phyloP scores from a whole-genome alignment of 2,113 vertebrate species.

The Psittacus erithacus region DNA sequence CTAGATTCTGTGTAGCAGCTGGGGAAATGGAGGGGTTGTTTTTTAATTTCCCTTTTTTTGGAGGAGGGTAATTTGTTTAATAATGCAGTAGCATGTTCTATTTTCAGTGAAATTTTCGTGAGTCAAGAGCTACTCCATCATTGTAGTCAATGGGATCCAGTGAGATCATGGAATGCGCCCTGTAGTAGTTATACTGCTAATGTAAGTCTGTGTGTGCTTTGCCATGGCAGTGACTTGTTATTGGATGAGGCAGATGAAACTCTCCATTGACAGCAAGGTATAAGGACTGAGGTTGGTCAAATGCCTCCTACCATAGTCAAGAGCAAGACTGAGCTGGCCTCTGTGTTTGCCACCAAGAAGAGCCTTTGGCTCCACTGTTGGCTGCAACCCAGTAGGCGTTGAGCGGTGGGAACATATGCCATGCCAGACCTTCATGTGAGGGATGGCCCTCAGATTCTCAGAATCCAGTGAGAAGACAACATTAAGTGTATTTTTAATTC shows the following conservation, averaged over 20 bases:
- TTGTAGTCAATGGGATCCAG: neutral
- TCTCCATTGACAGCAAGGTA: too few relatives aligned
- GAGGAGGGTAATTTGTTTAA: neutral
- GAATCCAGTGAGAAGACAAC: neutral
- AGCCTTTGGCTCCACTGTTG: too few relatives aligned
- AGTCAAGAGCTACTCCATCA: neutral
- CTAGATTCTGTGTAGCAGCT: neutral
- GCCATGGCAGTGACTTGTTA: too few relatives aligned
- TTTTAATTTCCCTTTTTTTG: neutral
- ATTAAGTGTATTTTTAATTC: neutral
- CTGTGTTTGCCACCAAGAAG: constrained; percentile 68
- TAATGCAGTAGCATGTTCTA: constrained; percentile 1
- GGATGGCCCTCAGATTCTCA: too few relatives aligned
- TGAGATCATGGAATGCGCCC: too few relatives aligned
- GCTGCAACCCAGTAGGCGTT: too few relatives aligned
- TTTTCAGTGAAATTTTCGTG: neutral
- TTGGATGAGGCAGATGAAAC: too few relatives aligned
- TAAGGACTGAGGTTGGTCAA: neutral
- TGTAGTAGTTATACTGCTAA: too few relatives aligned
- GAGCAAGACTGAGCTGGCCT: constrained; percentile 70
- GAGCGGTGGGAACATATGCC: too few relatives aligned
- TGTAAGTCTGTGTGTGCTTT: too few relatives aligned
- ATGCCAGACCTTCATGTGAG: too few relatives aligned
- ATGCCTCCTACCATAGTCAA: constrained; percentile 51
- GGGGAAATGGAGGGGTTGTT: neutral